Percentiles rank a stretch among this genome's conserved stretches.
phyloP scores from a whole-genome alignment of 2,797 vertebrate species.

The Lycodopsis pacificus region DNA sequence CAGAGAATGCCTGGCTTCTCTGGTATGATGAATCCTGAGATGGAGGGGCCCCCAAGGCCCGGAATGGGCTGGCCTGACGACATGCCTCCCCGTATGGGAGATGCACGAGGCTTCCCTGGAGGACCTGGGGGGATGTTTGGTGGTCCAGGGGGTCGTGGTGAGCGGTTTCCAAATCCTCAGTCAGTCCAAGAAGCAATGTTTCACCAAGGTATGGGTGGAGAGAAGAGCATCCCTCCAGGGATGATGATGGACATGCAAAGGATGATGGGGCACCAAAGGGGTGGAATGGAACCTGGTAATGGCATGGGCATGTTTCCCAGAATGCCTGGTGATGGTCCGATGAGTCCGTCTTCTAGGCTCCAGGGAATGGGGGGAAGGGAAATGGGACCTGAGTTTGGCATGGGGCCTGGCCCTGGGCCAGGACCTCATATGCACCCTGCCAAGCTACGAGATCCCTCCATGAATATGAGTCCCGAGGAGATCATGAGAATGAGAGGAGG shows the following conservation, averaged over 20 bases:
- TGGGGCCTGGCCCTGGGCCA: slow-evolving; percentile 91
- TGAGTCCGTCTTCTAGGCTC: slow-evolving; percentile 96
- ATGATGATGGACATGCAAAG: slow-evolving; percentile 97
- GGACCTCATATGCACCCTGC: slow-evolving; percentile 93
- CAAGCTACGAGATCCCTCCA: slow-evolving; percentile 92
- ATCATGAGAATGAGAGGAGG: slow-evolving; percentile 89
- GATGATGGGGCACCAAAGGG: slow-evolving; percentile 94
- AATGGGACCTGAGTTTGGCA: slow-evolving; percentile 91
- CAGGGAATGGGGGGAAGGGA: slow-evolving; percentile 94
- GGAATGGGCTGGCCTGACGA: slow-evolving; percentile 98
- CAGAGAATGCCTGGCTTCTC: slow-evolving; percentile 95
- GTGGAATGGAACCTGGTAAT: slow-evolving; percentile 93
- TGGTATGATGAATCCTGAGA: slow-evolving; percentile 97
- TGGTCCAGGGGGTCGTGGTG: slow-evolving; percentile 94
- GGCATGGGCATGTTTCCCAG: slow-evolving; percentile 94
- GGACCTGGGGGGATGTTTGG: slow-evolving; percentile 91
- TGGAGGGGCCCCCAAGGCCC: slow-evolving; percentile 94
- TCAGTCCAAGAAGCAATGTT: slow-evolving; percentile 96
- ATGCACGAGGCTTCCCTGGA: slow-evolving; percentile 92
- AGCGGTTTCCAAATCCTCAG: slow-evolving; percentile 96
- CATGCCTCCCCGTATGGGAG: slow-evolving; percentile 94
- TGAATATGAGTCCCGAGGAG: slow-evolving; percentile 90
- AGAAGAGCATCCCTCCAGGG: slow-evolving; percentile 94
- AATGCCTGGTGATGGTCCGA: slow-evolving; percentile 93
- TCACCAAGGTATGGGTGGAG: slow-evolving; percentile 95